phyloP scores from a whole-genome alignment of 1,140 invertebrate genomes.

The honey bee (Apis mellifera) region DNA sequence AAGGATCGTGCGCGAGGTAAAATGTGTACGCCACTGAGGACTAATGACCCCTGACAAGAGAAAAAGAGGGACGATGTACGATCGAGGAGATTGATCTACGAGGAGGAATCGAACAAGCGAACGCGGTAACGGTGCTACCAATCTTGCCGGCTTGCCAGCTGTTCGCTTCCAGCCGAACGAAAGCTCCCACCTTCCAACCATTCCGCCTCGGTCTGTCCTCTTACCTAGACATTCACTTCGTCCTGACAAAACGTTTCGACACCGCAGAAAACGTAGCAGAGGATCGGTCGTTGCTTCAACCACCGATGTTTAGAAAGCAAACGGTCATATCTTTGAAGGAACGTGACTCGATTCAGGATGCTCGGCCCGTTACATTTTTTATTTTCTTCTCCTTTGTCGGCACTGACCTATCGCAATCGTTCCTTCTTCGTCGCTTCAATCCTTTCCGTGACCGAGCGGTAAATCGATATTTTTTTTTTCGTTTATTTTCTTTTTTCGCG shows the following conservation, averaged over 20 bases:
- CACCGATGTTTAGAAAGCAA: conserved; percentile 19
- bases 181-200: neutral
- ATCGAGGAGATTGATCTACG: conserved; percentile 63
- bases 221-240: conserved; percentile 54
- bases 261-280: conserved; percentile 43
- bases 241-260: conserved; percentile 48
- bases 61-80: conserved; percentile 54
- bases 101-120: conserved; percentile 58
- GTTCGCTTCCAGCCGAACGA: conserved; percentile 42
- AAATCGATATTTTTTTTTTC: neutral
- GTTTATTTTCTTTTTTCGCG: neutral
- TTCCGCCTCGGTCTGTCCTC: conserved; percentile 10
- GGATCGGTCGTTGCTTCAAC: neutral
- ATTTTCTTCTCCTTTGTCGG: neutral
- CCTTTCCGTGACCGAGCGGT: neutral
- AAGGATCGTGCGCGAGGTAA: neutral
- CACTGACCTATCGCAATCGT: conserved; percentile 44
- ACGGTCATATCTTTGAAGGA: neutral
- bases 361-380: conserved; percentile 21
- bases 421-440: conserved; percentile 17
- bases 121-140: conserved; percentile 61
- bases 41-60: conserved; percentile 58
- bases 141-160: conserved; percentile 65
- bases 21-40: conserved; percentile 44
- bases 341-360: conserved; percentile 9